Evolutionary conservation across 2,113 vertebrate species (phyloP).

Genomic region (Panurus biarmicus): DNA sequence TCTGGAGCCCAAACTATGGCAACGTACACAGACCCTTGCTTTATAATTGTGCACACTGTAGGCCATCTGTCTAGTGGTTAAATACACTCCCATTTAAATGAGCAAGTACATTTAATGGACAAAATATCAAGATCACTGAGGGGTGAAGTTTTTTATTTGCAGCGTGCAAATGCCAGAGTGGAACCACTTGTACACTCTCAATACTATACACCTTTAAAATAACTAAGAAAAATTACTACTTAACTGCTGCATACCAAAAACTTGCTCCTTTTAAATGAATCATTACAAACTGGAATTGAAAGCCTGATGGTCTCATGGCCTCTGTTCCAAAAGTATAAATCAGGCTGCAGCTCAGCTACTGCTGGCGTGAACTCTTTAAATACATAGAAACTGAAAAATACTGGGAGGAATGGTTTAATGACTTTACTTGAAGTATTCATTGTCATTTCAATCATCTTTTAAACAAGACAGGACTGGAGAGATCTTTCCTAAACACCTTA

Average conservation of each 20-base stretch:
- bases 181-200: slow-evolving; percentile 34
- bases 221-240: slow-evolving; percentile 23
- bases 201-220: slow-evolving; percentile 20
- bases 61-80: slow-evolving; percentile 68
- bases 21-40: slow-evolving; percentile 15
- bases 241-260: slow-evolving; percentile 10
- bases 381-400: background rate
- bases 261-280: slow-evolving; percentile 1
- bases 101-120: slow-evolving; percentile 60
- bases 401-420: background rate
- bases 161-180: slow-evolving; percentile 38
- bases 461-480: slow-evolving; percentile 14
- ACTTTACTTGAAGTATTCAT: slow-evolving; percentile 24
- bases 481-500: slow-evolving; percentile 61
- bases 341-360: background rate
- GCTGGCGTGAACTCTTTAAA: background rate
- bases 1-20: slow-evolving; percentile 34
- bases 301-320: background rate
- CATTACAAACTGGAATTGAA: slow-evolving; percentile 25
- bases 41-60: slow-evolving; percentile 50
- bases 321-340: slow-evolving; percentile 15
- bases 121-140: slow-evolving; percentile 66
- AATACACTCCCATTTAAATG: slow-evolving; percentile 58
- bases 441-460: slow-evolving; percentile 59
- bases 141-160: slow-evolving; percentile 67